These are phyloP conservation scores for Thunnus albacares DNA, from an alignment of 2,797 vertebrate genomes.

Conservation along the genomic window DNA sequence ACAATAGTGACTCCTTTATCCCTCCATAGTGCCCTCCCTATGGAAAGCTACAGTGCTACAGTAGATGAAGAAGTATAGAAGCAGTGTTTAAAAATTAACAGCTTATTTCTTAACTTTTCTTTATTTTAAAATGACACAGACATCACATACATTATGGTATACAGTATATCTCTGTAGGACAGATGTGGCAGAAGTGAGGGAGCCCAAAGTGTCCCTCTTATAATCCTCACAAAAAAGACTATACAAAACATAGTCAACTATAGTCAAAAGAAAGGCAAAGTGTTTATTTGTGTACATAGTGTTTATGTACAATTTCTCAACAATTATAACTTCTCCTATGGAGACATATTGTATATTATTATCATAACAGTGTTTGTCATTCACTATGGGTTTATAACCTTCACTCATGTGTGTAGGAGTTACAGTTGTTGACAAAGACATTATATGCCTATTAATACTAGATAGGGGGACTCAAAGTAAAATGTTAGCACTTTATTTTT, in stretches of 20 bases:
- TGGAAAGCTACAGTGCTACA: conserved; percentile 1
- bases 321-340: no score
- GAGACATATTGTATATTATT: no score
- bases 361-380: no score
- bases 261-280: not conserved
- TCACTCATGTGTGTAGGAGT: no score
- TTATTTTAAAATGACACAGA: conserved; percentile 6
- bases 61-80: conserved; percentile 10
- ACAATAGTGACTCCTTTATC: conserved; percentile 21
- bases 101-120: conserved; percentile 9
- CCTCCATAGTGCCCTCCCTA: not conserved
- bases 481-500: not conserved
- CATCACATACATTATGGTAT: not conserved
- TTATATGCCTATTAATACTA: no score
- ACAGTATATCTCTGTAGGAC: not conserved
- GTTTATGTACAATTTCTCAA: no score
- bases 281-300: no score
- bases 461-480: no score
- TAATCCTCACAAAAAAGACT: no score
- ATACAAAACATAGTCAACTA: no score
- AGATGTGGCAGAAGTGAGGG: not conserved
- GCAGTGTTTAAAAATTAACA: conserved; percentile 13
- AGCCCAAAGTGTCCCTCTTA: not conserved
- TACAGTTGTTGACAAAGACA: no score
- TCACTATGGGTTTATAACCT: no score